phyloP scores from a whole-genome alignment of 1,140 invertebrate genomes.

The Acromyrmex echinatior region DNA sequence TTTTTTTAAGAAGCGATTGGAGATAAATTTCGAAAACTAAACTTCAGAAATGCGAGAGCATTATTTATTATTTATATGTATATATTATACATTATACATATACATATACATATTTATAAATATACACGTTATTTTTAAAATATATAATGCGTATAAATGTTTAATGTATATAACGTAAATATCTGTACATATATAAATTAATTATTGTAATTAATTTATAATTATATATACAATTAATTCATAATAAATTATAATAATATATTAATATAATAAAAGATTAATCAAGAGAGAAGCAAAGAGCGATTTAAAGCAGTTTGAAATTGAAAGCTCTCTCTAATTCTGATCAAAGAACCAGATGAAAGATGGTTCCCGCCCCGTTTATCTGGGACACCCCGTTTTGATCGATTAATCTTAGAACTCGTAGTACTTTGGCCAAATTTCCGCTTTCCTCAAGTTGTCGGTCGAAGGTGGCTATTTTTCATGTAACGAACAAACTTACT shows the following conservation, averaged over 20 bases:
- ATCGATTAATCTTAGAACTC: slow-evolving; percentile 50
- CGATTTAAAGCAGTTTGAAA: neutral
- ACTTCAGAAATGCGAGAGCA: neutral
- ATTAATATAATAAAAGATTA: slow-evolving; percentile 1
- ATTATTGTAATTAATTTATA: neutral
- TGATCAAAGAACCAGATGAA: slow-evolving; percentile 1
- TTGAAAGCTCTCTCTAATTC: neutral
- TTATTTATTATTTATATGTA: neutral
- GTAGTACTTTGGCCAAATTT: slow-evolving; percentile 38
- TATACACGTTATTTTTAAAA: no score
- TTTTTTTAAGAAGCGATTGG: neutral
- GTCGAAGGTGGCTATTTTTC: slow-evolving; percentile 31
- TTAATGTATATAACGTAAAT: no score
- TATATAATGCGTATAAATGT: no score
- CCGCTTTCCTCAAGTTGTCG: slow-evolving; percentile 29
- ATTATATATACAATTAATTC: neutral
- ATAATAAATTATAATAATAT: neutral
- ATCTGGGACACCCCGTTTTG: slow-evolving; percentile 15
- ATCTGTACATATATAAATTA: neutral
- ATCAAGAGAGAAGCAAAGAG: neutral
- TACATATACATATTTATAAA: no score
- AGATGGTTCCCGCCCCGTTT: neutral
- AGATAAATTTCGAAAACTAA: neutral
- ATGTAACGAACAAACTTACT: slow-evolving; percentile 25
- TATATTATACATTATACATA: neutral